A percentile compares a stretch with the other conserved stretches of the same genome.
Conservation (phyloP, 2,888 invertebrate species). For the Melieria omissa region DNA sequence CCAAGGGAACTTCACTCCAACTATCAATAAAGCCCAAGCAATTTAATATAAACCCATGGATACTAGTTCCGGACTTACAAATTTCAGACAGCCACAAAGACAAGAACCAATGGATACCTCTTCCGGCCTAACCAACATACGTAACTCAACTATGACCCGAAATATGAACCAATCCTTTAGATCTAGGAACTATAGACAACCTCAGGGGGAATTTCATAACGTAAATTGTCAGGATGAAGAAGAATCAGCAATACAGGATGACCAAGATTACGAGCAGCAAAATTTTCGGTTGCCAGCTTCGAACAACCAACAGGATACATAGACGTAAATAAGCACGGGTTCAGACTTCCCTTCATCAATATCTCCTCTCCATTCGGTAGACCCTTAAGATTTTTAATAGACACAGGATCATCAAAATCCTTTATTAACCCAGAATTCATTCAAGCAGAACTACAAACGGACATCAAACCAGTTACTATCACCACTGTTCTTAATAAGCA, state of each 20-base stretch:
- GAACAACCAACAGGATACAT: slow-evolving; percentile 19
- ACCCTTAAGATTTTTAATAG: slow-evolving; percentile 2
- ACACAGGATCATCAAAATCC: background rate
- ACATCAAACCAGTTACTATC: background rate
- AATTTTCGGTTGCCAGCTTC: slow-evolving; percentile 19
- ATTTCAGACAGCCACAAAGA: too few relatives aligned
- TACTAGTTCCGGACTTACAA: too few relatives aligned
- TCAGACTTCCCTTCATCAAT: slow-evolving; percentile 17
- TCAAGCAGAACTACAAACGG: background rate
- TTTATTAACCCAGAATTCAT: slow-evolving; percentile 1
- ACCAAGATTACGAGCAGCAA: background rate
- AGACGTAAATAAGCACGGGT: slow-evolving; percentile 29
- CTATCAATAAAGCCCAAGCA: too few relatives aligned
- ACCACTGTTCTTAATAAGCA: background rate
- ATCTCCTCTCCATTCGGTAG: slow-evolving; percentile 29
- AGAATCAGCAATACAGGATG: too few relatives aligned
- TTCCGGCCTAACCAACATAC: too few relatives aligned
- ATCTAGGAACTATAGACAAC: background rate
- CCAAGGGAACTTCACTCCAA: too few relatives aligned
- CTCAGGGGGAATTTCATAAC: too few relatives aligned
- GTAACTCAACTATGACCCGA: too few relatives aligned
- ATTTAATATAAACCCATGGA: too few relatives aligned
- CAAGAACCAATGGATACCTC: too few relatives aligned
- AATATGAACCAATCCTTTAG: too few relatives aligned
- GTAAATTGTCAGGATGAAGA: too few relatives aligned